A percentile compares a stretch with the other conserved stretches of the same genome.
Conservation (phyloP, 2,797 vertebrate species). For the Lepus oiostolus region DNA sequence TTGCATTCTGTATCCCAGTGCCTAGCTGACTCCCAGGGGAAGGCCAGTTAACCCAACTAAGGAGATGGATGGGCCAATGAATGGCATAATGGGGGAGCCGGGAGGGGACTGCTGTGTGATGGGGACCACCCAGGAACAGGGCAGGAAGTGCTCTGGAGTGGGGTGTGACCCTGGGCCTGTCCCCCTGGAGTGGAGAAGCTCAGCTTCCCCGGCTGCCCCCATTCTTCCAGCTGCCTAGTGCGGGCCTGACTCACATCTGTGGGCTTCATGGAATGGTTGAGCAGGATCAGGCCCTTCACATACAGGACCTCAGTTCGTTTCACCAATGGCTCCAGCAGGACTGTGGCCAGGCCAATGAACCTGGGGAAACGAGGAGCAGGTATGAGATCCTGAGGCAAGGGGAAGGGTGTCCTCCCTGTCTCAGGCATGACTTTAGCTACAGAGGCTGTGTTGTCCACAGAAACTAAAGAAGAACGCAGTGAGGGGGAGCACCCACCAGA, state of each 20-base stretch:
- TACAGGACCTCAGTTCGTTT: constrained; percentile 43
- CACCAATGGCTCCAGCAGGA: constrained; percentile 71
- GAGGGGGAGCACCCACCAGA: not conserved
- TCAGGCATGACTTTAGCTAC: not conserved
- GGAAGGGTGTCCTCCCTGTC: not conserved
- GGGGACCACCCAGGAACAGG: not conserved
- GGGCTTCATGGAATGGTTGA: constrained; percentile 62
- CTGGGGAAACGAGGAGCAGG: constrained; percentile 53
- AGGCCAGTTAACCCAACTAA: not conserved
- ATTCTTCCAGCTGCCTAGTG: not conserved
- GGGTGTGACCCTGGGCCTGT: not conserved
- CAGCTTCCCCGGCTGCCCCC: not conserved
- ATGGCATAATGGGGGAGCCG: not conserved
- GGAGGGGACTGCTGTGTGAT: not conserved
- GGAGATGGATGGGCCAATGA: not conserved
- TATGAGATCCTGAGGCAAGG: not conserved
- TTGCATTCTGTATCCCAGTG: not conserved
- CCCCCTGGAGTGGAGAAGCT: not conserved
- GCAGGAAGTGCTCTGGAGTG: not conserved
- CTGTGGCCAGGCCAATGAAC: constrained; percentile 76
- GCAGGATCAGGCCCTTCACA: constrained; percentile 72
- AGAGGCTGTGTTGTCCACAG: not conserved
- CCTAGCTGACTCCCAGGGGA: not conserved
- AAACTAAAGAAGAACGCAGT: not conserved
- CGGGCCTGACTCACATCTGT: constrained; percentile 78